Evolutionary conservation across 2,888 invertebrate species (phyloP).

Genomic region (Drosophila cyrtoloma): DNA sequence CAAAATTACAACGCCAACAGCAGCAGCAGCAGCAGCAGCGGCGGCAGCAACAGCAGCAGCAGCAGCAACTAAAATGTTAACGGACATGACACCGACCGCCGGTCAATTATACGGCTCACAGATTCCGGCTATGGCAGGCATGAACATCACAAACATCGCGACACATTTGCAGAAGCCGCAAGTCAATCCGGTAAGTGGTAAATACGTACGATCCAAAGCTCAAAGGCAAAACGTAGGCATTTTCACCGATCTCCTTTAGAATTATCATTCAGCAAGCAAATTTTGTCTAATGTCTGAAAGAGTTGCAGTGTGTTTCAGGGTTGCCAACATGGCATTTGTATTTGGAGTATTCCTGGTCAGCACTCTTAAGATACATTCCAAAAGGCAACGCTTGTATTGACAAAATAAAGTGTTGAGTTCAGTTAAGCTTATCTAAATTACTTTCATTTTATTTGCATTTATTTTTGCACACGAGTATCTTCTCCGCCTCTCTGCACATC

Average conservation of each 20-base stretch:
- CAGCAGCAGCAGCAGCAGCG: neutral
- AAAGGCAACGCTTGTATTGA: neutral
- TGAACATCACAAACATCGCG: constrained; percentile 86
- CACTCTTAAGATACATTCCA: neutral
- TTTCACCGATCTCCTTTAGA: neutral
- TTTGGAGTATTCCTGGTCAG: neutral
- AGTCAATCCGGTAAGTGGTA: constrained; percentile 85
- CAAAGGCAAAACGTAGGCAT: neutral
- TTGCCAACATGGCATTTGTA: neutral
- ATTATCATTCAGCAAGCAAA: neutral
- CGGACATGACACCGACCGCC: constrained; percentile 88
- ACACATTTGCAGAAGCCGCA: constrained; percentile 85
- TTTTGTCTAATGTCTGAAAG: neutral
- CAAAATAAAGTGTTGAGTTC: neutral
- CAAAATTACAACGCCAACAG: constrained; percentile 59
- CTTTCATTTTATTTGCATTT: neutral
- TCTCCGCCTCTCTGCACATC: neutral
- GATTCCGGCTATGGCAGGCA: constrained; percentile 87
- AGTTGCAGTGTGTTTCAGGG: neutral
- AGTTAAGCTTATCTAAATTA: neutral
- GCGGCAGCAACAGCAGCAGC: constrained; percentile 22
- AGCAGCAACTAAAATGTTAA: constrained; percentile 85
- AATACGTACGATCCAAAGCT: neutral
- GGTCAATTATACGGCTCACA: constrained; percentile 88
- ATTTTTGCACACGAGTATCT: neutral